These are phyloP conservation scores for Proisotoma minuta DNA, from an alignment of 2,888 invertebrate species.

Conservation along the genomic window DNA sequence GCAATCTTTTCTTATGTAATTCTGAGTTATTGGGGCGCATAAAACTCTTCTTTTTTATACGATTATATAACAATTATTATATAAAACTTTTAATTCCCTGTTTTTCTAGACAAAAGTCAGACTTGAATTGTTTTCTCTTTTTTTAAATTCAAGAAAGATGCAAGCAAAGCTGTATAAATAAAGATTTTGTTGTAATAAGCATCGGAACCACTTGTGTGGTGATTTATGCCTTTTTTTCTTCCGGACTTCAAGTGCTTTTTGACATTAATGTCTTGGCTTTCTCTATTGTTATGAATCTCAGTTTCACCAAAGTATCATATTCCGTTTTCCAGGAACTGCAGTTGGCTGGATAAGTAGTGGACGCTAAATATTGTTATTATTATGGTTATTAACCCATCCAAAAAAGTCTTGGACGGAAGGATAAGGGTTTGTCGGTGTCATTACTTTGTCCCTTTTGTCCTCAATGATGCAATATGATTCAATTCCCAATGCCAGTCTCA, in stretches of 20 bases:
- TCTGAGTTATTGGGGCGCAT: not conserved
- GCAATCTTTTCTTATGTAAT: not conserved
- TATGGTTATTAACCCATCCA: not conserved
- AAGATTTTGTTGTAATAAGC: not conserved
- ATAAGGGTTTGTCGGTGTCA: not conserved
- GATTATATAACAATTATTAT: too few species aligned
- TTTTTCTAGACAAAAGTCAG: too few species aligned
- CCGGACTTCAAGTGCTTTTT: conserved; percentile 8
- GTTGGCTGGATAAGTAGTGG: not conserved
- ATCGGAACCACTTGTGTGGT: conserved; percentile 6
- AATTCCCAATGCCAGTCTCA: not conserved
- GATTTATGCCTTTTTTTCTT: conserved; percentile 6
- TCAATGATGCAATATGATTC: not conserved
- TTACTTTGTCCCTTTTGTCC: not conserved
- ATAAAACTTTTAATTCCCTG: too few species aligned
- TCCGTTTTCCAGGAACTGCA: not conserved
- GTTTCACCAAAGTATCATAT: too few species aligned
- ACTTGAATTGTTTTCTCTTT: too few species aligned
- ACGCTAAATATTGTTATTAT: not conserved
- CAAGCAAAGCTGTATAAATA: too few species aligned
- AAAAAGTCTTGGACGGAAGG: not conserved
- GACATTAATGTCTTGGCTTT: conserved; percentile 9
- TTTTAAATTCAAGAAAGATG: too few species aligned
- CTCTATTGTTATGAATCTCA: not conserved
- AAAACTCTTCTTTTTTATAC: not conserved